phyloP scores from a whole-genome alignment of 2,888 invertebrate genomes.

The Torymus texanus region DNA sequence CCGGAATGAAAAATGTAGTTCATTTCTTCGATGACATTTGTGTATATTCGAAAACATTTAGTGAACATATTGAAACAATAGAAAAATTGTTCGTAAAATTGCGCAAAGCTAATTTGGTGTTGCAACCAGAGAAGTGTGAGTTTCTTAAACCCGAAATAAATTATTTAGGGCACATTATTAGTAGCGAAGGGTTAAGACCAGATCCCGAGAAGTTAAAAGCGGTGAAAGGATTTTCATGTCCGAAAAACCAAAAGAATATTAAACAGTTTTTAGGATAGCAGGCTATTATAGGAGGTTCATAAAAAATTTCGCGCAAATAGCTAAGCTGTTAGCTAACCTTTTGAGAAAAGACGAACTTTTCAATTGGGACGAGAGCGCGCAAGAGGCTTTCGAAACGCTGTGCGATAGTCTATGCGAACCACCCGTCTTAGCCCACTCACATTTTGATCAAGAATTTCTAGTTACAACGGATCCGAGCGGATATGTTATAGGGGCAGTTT shows the following conservation, averaged over 20 bases:
- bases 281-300: slow-evolving; percentile 11
- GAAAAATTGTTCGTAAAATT: too few relatives aligned
- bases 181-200: too few relatives aligned
- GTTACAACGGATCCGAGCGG: not conserved
- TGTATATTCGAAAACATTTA: too few relatives aligned
- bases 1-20: too few relatives aligned
- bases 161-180: too few relatives aligned
- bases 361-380: not conserved
- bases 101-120: too few relatives aligned
- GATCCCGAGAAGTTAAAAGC: too few relatives aligned
- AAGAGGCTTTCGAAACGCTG: too few relatives aligned
- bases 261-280: not conserved
- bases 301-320: not conserved
- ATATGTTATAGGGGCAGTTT: not conserved
- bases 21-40: too few relatives aligned
- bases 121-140: too few relatives aligned
- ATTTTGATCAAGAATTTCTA: not conserved
- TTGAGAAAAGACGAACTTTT: not conserved
- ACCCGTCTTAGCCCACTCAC: not conserved
- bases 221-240: not conserved
- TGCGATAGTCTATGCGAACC: not conserved
- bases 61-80: too few relatives aligned
- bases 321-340: not conserved
- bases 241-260: not conserved
- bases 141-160: too few relatives aligned